Conservation (phyloP, 92 coral and sea anemone genomes). For the Phymanthus crucifer region DNA sequence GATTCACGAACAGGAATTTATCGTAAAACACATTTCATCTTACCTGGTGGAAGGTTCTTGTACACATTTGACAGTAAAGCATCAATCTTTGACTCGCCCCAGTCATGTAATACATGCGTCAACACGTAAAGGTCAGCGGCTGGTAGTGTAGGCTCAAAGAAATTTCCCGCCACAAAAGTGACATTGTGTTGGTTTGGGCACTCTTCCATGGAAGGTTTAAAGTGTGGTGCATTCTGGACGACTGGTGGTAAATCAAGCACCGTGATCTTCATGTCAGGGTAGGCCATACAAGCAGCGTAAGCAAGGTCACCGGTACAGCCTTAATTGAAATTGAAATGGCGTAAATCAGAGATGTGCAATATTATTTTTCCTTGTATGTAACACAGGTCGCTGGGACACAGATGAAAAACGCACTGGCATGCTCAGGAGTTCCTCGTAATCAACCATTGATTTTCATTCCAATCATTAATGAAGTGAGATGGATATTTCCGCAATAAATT, state of each 20-base stretch:
- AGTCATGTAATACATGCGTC: slow-evolving; percentile 60
- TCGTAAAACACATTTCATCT: not conserved
- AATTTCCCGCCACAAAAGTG: slow-evolving; percentile 60
- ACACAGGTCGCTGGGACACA: too few species aligned
- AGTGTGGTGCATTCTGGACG: slow-evolving; percentile 49
- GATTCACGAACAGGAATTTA: not conserved
- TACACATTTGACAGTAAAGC: slow-evolving; percentile 52
- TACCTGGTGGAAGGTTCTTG: slow-evolving; percentile 69
- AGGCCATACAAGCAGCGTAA: slow-evolving; percentile 64
- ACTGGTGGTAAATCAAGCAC: slow-evolving; percentile 76
- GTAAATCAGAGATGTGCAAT: not conserved
- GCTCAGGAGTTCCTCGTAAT: too few species aligned
- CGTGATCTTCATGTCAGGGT: slow-evolving; percentile 80
- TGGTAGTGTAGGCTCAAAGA: slow-evolving; percentile 68
- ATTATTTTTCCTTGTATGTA: not conserved
- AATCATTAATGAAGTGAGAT: too few species aligned
- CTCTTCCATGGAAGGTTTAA: slow-evolving; percentile 50
- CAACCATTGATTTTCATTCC: too few species aligned
- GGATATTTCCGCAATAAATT: too few species aligned
- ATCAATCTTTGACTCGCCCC: slow-evolving; percentile 62
- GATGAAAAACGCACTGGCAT: too few species aligned
- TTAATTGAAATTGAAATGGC: slow-evolving; percentile 8
- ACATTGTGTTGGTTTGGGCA: slow-evolving; percentile 74
- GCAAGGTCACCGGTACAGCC: slow-evolving; percentile 65
- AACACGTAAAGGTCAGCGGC: slow-evolving; percentile 69